Base-by-base conservation (phyloP, 2,113 vertebrate species). In the Hippocampus mohnikei region DNA sequence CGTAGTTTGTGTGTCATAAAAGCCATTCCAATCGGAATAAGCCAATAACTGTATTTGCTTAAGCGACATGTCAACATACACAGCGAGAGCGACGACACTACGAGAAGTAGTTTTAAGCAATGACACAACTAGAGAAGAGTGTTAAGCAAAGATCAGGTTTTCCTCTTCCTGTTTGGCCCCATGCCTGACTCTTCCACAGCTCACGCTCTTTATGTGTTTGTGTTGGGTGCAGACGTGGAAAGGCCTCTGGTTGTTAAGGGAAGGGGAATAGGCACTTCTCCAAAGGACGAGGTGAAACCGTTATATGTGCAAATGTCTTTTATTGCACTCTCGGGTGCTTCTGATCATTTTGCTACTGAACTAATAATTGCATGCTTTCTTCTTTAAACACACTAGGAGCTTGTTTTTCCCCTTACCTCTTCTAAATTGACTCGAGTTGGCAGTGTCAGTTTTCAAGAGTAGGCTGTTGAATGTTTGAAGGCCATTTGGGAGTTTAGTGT, bases 171-270 rank as follows among this genome's bases (percentile, higher is more conserved):
- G 80, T 72, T 83, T 88, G 85, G 83, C 84, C 85, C 81, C 86
- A 71, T 83, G 84, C 85, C 85, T 20, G n/a, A 12, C 81, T 88
- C 67, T 76, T 82, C 85, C 71, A 67, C 69, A 84, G 86, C 83
- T 82, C 83, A 58, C 56, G 81, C 78, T 89, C 82, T 90, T 88
- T 80, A 83, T 82, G 80, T 91, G 92, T 92, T 92, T 92, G 81
- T 91, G 71, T 92, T 92, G 91, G 92, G 90, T 40, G 8, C 62
- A 12, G 72, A 81, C 55, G 23, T 74, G 80, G 88, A 91, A 89
- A 86, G 74, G 68, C 74, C 76, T 73, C 74, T 64, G 37, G 82
- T 67, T 61, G 66, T 62, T 29, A 66, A 15, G 65, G 23, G 84
- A 44, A 37, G 33, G 65, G 23, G 84, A 72, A 59, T 71, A 72